phyloP scores from a whole-genome alignment of 2,113 vertebrate species.

The Dascyllus trimaculatus region DNA sequence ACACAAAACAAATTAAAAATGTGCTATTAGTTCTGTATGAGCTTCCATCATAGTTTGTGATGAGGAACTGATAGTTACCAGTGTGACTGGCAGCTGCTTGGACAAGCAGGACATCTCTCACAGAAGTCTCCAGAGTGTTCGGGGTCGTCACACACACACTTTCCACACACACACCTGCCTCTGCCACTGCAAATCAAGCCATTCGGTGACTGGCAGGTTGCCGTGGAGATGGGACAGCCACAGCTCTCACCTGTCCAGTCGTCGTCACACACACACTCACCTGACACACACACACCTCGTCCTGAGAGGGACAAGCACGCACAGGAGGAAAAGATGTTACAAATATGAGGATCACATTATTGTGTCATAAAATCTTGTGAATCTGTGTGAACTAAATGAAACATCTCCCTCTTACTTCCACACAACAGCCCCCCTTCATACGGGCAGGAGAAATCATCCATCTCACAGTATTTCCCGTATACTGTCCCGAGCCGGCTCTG shows the following conservation, averaged over 20 bases:
- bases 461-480: constrained; percentile 94
- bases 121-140: constrained; percentile 90
- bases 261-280: constrained; percentile 89
- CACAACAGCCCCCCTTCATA: constrained; percentile 89
- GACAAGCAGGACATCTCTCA: constrained; percentile 91
- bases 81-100: constrained; percentile 88
- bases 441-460: constrained; percentile 95
- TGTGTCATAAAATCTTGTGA: not conserved
- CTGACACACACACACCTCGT: constrained; percentile 91
- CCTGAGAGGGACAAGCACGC: constrained; percentile 79
- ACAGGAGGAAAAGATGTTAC: not conserved
- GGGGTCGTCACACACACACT: constrained; percentile 90
- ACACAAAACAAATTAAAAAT: not conserved
- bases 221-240: constrained; percentile 85
- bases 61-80: constrained; percentile 82
- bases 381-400: not conserved
- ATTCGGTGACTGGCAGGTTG: constrained; percentile 87
- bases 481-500: constrained; percentile 89
- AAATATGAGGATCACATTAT: not conserved
- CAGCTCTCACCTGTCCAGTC: constrained; percentile 94
- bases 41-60: not conserved
- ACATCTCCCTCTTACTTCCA: constrained; percentile 85
- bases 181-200: constrained; percentile 91
- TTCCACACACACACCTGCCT: constrained; percentile 92
- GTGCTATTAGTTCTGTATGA: not conserved